These are phyloP conservation scores for Mactra quadrangularis DNA, from an alignment of 1,140 invertebrate species.

Conservation along the genomic window DNA sequence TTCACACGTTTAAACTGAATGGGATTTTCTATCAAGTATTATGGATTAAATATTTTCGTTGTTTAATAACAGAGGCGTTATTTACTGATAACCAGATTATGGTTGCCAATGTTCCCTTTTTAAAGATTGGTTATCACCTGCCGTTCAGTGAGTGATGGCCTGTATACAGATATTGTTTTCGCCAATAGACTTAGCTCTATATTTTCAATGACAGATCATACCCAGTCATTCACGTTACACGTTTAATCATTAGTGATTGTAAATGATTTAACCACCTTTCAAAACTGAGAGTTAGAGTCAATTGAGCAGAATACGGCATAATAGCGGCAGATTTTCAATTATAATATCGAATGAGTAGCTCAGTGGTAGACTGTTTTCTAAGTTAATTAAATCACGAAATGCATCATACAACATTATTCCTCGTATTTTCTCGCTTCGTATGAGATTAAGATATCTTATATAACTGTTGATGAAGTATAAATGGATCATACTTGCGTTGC, in stretches of 20 bases:
- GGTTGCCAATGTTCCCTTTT: no score
- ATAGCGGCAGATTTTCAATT: constrained; percentile 54
- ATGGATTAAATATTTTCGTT: no score
- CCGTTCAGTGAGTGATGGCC: no score
- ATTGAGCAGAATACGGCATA: constrained; percentile 53
- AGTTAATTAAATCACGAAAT: constrained; percentile 62
- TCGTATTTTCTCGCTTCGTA: constrained; percentile 41
- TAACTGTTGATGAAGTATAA: background rate
- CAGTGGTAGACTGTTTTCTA: constrained; percentile 46
- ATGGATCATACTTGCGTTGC: no score
- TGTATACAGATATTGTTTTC: no score
- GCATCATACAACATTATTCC: constrained; percentile 34
- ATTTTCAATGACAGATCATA: constrained; percentile 26
- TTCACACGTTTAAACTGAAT: no score
- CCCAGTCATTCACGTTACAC: constrained; percentile 39
- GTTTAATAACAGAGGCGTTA: no score
- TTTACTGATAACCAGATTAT: no score
- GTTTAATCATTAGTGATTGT: constrained; percentile 61
- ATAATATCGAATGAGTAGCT: constrained; percentile 45
- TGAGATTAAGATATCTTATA: constrained; percentile 20
- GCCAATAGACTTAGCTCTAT: background rate
- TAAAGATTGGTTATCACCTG: no score
- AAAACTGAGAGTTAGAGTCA: constrained; percentile 34
- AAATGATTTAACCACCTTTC: constrained; percentile 59
- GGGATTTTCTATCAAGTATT: no score